Percentiles rank a stretch among this genome's conserved stretches.
These are phyloP conservation scores for Malurus splendens DNA, from an alignment of 2,797 vertebrate genomes.

Conservation along the genomic window DNA sequence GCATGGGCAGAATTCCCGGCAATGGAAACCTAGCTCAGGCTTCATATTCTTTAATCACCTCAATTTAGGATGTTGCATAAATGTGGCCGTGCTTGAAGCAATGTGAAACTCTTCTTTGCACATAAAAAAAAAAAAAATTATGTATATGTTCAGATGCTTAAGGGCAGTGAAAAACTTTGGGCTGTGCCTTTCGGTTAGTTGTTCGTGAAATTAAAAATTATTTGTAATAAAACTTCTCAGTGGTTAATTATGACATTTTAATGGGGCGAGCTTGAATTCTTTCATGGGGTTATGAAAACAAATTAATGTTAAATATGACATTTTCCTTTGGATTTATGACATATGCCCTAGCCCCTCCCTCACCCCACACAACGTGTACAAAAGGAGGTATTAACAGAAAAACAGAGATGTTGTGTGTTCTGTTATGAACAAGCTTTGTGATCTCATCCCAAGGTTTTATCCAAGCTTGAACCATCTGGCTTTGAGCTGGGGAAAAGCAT, in stretches of 20 bases:
- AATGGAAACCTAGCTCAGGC: not conserved
- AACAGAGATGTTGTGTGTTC: slow-evolving; percentile 66
- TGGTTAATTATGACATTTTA: slow-evolving; percentile 59
- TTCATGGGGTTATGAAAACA: slow-evolving; percentile 57
- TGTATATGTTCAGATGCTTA: not conserved
- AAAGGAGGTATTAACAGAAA: slow-evolving; percentile 61
- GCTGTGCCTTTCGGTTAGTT: not conserved
- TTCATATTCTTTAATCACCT: slow-evolving; percentile 21
- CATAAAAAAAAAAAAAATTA: not conserved
- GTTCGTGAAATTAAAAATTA: not conserved
- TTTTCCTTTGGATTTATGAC: slow-evolving; percentile 52
- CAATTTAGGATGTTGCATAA: not conserved
- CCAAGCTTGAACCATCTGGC: slow-evolving; percentile 90
- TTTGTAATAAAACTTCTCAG: slow-evolving; percentile 38
- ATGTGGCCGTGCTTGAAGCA: not conserved
- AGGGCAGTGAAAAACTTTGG: slow-evolving; percentile 3
- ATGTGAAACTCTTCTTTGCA: not conserved
- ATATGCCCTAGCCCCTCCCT: slow-evolving; percentile 17
- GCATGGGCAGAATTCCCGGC: not conserved
- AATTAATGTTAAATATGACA: slow-evolving; percentile 62
- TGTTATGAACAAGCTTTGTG: slow-evolving; percentile 73
- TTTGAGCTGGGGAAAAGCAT: slow-evolving; percentile 80
- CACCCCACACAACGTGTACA: slow-evolving; percentile 42
- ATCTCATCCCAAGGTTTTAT: slow-evolving; percentile 80
- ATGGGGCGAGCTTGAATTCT: slow-evolving; percentile 46